Percentiles rank a stretch among this genome's conserved stretches.
These are phyloP conservation scores for Apamea crenata DNA, from an alignment of 2,888 invertebrate species.

Conservation along the genomic window DNA sequence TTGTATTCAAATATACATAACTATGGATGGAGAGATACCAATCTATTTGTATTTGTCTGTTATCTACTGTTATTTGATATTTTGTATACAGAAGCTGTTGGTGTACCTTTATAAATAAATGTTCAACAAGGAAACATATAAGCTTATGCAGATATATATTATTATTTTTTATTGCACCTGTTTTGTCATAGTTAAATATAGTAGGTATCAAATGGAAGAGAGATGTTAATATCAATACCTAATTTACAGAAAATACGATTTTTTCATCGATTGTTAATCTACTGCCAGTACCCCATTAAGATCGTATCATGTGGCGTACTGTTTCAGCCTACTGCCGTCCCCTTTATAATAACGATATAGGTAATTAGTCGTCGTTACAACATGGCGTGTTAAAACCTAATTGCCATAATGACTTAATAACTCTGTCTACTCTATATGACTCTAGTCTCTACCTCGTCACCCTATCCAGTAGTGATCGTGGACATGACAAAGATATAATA, in stretches of 20 bases:
- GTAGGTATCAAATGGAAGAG: not conserved
- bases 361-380: slow-evolving; percentile 5
- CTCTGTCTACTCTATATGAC: not conserved
- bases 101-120: not conserved
- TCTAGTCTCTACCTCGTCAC: slow-evolving; percentile 15
- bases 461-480: slow-evolving; percentile 15
- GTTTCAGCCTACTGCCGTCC: not conserved
- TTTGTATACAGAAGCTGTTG: too few relatives aligned
- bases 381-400: not conserved
- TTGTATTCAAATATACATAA: slow-evolving; percentile 49
- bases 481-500: slow-evolving; percentile 31
- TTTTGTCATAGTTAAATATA: slow-evolving; percentile 16
- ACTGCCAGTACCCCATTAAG: not conserved
- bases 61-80: too few relatives aligned
- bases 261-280: not conserved
- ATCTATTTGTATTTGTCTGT: slow-evolving; percentile 1
- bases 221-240: not conserved
- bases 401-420: slow-evolving; percentile 26
- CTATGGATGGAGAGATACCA: slow-evolving; percentile 34
- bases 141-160: not conserved
- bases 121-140: slow-evolving; percentile 29
- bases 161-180: slow-evolving; percentile 18
- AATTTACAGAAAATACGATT: not conserved
- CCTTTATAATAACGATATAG: not conserved
- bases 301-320: not conserved